Percentiles rank a stretch among this genome's conserved stretches.
Evolutionary conservation across 2,113 vertebrate species (phyloP).

Genomic region (Holacanthus passer): DNA sequence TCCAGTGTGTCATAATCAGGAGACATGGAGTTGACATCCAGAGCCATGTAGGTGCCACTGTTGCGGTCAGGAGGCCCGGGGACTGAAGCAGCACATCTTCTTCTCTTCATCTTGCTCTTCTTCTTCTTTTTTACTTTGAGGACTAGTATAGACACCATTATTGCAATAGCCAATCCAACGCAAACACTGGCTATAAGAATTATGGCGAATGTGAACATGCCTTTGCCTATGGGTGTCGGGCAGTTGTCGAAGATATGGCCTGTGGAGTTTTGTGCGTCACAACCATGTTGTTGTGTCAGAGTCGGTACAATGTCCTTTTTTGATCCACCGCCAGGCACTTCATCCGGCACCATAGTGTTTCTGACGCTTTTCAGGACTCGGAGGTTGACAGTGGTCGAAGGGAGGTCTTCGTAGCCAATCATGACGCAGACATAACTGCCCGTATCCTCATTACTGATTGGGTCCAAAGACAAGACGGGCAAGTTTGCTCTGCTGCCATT

Average conservation of each 20-base stretch:
- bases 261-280: not conserved
- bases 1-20: slow-evolving; percentile 19
- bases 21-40: not conserved
- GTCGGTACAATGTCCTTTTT: not conserved
- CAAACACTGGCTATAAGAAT: not conserved
- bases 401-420: not conserved
- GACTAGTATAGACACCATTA: not conserved
- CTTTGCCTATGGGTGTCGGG: not conserved
- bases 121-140: not conserved
- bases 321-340: not conserved
- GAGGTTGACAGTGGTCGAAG: slow-evolving; percentile 16
- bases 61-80: not conserved
- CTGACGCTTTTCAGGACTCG: not conserved
- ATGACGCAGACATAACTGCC: slow-evolving; percentile 8
- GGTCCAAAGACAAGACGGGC: not conserved
- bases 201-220: not conserved
- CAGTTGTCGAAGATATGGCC: not conserved
- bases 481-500: slow-evolving; percentile 3
- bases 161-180: not conserved
- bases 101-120: not conserved
- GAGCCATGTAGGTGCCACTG: not conserved
- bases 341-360: not conserved
- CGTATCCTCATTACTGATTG: not conserved
- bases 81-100: not conserved
- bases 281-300: not conserved